Conservation (phyloP, 2,113 vertebrate species). For the Lophochroa leadbeateri region DNA sequence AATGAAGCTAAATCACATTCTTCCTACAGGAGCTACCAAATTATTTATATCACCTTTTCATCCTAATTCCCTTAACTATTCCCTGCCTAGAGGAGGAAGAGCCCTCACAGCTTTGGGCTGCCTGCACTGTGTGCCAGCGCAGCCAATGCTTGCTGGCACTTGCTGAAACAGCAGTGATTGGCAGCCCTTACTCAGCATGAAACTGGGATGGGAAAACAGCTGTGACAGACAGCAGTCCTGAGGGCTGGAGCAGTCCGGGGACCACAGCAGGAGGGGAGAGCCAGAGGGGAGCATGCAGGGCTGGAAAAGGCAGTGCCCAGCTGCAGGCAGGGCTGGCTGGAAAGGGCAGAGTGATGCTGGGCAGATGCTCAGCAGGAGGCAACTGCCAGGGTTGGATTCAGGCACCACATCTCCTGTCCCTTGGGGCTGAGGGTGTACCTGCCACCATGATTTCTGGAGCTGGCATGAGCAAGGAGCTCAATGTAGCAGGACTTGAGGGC, state of each 20-base stretch:
- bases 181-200: background rate
- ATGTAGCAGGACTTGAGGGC: background rate
- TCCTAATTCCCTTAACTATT: background rate
- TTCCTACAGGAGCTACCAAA: slow-evolving; percentile 30
- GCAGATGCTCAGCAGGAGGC: background rate
- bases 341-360: background rate
- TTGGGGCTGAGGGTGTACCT: background rate
- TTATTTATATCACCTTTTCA: slow-evolving; percentile 41
- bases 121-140: accelerated
- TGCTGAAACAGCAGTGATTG: background rate
- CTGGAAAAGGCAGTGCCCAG: background rate
- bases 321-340: background rate
- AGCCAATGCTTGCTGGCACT: accelerated
- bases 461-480: background rate
- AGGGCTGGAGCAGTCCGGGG: background rate
- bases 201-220: background rate
- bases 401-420: background rate
- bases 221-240: background rate
- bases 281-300: accelerated
- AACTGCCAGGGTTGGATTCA: background rate
- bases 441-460: background rate
- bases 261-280: background rate
- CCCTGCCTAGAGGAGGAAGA: background rate
- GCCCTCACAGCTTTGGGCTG: background rate
- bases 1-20: slow-evolving; percentile 25